These are phyloP conservation scores for Enteromius unitaeniatus DNA, from an alignment of 2,797 vertebrate genomes.

Conservation along the genomic window DNA sequence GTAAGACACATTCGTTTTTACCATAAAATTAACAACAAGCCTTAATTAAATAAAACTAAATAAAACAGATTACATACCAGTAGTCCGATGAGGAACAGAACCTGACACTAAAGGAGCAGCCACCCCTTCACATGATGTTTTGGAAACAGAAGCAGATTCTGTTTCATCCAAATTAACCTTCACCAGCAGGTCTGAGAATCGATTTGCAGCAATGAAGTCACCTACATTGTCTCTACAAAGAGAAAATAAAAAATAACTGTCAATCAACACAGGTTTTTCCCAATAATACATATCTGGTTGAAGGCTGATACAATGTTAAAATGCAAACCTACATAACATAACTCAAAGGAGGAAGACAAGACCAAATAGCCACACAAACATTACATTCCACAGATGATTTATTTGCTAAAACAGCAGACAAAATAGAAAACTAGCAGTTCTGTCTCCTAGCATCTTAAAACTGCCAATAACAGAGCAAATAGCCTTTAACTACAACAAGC, in stretches of 20 bases:
- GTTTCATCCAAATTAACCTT: slow-evolving; percentile 76
- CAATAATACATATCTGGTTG: background rate
- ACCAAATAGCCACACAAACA: background rate
- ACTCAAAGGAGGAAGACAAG: background rate
- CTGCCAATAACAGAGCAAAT: background rate
- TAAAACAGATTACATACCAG: slow-evolving; percentile 29
- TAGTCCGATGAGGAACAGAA: slow-evolving; percentile 34
- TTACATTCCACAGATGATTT: background rate
- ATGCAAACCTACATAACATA: background rate
- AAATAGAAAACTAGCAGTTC: background rate
- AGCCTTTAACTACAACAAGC: background rate
- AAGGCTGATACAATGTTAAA: background rate
- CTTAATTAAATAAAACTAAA: background rate
- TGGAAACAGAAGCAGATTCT: slow-evolving; percentile 52
- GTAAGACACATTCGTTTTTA: background rate
- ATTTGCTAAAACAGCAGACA: no score
- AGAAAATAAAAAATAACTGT: background rate
- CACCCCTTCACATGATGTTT: slow-evolving; percentile 30
- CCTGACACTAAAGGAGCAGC: background rate
- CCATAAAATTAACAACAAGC: background rate
- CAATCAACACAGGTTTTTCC: background rate
- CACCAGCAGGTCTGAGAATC: slow-evolving; percentile 72
- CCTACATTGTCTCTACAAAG: slow-evolving; percentile 74
- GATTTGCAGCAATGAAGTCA: slow-evolving; percentile 76
- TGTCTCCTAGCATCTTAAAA: background rate